Evolutionary conservation across 1,140 invertebrate species (phyloP), one percentile per base, ranked within the genome.

Genomic region (Chrysomallon squamiferum): DNA sequence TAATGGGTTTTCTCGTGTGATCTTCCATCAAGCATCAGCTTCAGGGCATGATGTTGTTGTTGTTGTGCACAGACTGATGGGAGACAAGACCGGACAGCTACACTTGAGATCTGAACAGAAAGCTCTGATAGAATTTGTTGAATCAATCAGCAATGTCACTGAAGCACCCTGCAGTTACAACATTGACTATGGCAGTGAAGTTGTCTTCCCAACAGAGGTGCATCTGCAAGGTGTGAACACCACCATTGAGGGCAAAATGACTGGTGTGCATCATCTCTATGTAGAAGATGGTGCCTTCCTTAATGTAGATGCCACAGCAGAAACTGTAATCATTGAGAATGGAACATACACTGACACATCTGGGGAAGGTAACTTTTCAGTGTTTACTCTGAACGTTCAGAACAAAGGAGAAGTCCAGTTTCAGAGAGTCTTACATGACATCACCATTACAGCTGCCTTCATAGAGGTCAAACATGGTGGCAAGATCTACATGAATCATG

Each of bases 101-200:
- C 78, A 80, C 65, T 56, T 80, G 22, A 66, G 72, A 65, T 54
- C 62, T n/a, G 67, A 75, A 49, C 78, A 80, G 59, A 61, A 47
- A 35, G 59, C 69, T 2, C 69, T 65, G 25, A 56, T 75, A 18
- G 78, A 80, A 68, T 75, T 73, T 66, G 72, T 80, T 20, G 78
- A 80, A 61, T 80, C 78, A 7, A 54, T 69, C n/a, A 67, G 63
- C 5, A 80, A 80, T 66, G 59, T 73, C 0, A 80, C 78, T 27
- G 78, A 80, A 63, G 78, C 78, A 20, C 76, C 76, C 2, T 76
- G 77, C 15, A 77, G 78, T 59, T 80, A 74, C 59, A 75, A 76
- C 50, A 77, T 78, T 59, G 78, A 78, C 56, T 45, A 74, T 54
- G 76, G 70, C n/a, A 62, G 68, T 41, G 76, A 78, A 49, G 62